phyloP scores from a whole-genome alignment of 2,113 vertebrate genomes.

The Xiphorhynchus elegans region DNA sequence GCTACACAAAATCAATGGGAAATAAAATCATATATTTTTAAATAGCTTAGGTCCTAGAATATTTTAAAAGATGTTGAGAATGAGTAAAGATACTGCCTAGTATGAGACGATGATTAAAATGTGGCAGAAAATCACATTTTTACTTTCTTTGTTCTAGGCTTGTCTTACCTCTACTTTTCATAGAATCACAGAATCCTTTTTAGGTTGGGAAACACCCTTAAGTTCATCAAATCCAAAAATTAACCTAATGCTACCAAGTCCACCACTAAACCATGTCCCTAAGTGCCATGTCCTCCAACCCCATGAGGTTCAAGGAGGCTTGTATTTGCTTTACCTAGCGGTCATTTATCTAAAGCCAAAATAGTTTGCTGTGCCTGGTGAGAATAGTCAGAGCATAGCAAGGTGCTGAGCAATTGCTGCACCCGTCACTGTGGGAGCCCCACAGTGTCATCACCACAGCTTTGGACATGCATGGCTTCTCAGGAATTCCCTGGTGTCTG shows the following conservation, averaged over 20 bases:
- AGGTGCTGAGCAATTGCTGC: not conserved
- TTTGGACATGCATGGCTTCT: not conserved
- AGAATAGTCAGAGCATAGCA: slow-evolving; percentile 21
- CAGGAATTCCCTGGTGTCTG: slow-evolving; percentile 22
- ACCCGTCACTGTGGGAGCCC: not conserved
- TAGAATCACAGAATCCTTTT: not conserved
- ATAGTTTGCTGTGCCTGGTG: not conserved
- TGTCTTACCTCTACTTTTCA: not conserved
- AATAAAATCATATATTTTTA: not conserved
- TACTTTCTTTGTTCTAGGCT: not conserved
- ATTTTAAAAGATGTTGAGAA: not conserved
- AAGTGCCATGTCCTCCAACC: not conserved
- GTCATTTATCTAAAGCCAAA: not conserved
- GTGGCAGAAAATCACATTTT: not conserved
- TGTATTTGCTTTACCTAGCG: not conserved
- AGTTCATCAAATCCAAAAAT: not conserved
- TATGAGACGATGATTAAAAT: not conserved
- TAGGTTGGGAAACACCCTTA: not conserved
- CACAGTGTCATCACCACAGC: not conserved
- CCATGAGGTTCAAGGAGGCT: not conserved
- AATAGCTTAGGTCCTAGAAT: not conserved
- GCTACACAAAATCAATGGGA: not conserved
- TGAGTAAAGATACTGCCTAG: not conserved
- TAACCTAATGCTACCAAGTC: not conserved
- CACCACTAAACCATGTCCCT: not conserved